phyloP scores from a whole-genome alignment of 2,888 invertebrate species.

The Orthosia gracilis region DNA sequence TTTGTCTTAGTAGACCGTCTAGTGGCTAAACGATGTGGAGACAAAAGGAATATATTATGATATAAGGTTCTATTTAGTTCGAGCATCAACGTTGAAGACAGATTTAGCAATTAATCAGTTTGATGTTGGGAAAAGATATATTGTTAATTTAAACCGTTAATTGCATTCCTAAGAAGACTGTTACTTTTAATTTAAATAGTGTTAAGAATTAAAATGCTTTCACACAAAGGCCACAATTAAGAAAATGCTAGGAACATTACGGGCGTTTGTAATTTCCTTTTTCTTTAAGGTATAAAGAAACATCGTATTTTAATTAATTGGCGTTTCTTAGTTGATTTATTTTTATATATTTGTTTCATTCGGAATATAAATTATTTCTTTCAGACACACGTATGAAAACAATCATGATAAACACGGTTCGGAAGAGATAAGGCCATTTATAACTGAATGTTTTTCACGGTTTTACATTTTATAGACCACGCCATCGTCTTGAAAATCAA shows the following conservation, averaged over 20 bases:
- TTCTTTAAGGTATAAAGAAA: constrained; percentile 12
- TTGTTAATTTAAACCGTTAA: constrained; percentile 39
- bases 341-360: background rate
- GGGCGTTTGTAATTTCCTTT: constrained; percentile 22
- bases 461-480: constrained; percentile 41
- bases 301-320: background rate
- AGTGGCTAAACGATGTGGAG: background rate
- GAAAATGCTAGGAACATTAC: constrained; percentile 12
- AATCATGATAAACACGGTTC: constrained; percentile 49
- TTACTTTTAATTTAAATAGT: constrained; percentile 36
- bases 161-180: constrained; percentile 18
- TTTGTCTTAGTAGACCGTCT: background rate
- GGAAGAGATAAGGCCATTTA: constrained; percentile 38
- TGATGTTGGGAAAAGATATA: constrained; percentile 27
- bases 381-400: constrained; percentile 30
- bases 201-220: constrained; percentile 32
- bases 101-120: constrained; percentile 4
- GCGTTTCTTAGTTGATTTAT: background rate
- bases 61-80: background rate
- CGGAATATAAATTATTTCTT: background rate
- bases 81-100: constrained; percentile 9
- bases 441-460: constrained; percentile 53
- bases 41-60: constrained; percentile 16
- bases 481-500: constrained; percentile 37
- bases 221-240: constrained; percentile 16